Percentiles rank a stretch among this genome's conserved stretches.
Evolutionary conservation across 2,113 vertebrate genomes (phyloP).

Genomic region (Apus apus): DNA sequence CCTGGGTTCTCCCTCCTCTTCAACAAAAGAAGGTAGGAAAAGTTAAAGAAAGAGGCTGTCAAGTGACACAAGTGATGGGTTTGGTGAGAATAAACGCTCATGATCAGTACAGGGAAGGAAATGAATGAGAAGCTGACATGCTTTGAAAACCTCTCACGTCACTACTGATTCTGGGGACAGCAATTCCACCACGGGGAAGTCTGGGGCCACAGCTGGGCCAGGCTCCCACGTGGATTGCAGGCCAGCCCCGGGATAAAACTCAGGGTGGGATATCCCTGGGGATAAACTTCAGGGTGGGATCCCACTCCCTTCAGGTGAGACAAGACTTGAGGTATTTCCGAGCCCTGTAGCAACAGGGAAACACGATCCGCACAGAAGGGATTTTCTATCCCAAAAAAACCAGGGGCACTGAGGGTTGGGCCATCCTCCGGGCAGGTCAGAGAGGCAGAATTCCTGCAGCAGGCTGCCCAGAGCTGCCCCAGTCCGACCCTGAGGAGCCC

Average conservation of each 20-base stretch:
- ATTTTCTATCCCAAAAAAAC: neutral
- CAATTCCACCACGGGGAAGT: neutral
- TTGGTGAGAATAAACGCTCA: neutral
- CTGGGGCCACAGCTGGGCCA: rapidly evolving
- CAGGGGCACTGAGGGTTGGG: rapidly evolving
- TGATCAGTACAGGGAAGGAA: neutral
- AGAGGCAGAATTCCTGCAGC: neutral
- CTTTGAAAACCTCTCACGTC: no score
- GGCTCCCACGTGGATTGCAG: rapidly evolving
- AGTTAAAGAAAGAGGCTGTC: rapidly evolving
- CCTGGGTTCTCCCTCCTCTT: rapidly evolving
- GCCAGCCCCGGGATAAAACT: neutral
- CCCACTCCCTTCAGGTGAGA: neutral
- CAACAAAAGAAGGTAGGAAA: neutral
- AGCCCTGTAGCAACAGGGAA: rapidly evolving
- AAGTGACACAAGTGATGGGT: rapidly evolving
- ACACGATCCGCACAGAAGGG: rapidly evolving
- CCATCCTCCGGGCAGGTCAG: rapidly evolving
- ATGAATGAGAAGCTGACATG: rapidly evolving
- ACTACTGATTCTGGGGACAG: no score
- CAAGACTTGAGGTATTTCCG: neutral
- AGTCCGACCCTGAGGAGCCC: no score
- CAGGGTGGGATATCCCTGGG: no score
- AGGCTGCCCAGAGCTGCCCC: neutral
- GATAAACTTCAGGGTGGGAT: no score